Base-by-base conservation (phyloP, 2,113 vertebrate genomes). In the Crocuta crocuta region DNA sequence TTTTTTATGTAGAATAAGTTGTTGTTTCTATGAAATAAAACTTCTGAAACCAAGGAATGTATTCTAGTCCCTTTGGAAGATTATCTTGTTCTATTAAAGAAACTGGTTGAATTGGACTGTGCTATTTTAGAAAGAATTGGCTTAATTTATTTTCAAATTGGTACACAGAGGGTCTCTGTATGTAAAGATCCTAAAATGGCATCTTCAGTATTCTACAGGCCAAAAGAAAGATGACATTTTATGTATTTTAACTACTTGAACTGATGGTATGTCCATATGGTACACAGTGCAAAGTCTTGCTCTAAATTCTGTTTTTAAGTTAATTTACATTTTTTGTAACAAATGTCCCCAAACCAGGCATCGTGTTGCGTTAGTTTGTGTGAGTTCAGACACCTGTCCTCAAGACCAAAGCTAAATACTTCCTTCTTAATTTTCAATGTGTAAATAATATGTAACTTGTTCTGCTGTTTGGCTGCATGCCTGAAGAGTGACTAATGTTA, bases 121-220 rank as follows among this genome's bases (percentile, higher is more conserved):
- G 24, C n/a, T 26, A 39, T 84, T 86, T 89, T 94, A 95, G 88
- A 81, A 96, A 63, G 5, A 45, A 21, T 84, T 84, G 85, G 11
- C 43, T 94, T 89, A 53, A 89, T 82, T 89, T 81, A 23, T 39
- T 96, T 98, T 94, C 68, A 86, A 21, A 91, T 68, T 94, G 89
- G 23, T 70, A 10, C 1, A 74, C 45, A 73, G 63, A 89, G 48
- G 5, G 28, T 86, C 58, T 45, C 39, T 95, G 5, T 78, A n/a
- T 35, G 70, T 10, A 43, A 12, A 73, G 7, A 65, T 68, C 88
- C 63, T 50, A 45, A 93, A 94, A 82, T 92, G 35, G 2, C 61
- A 84, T 80, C 45, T n/a, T 43, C 11, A 43, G 10, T 74, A 24
- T 66, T 74, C 4, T 26, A 31, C 23, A 80, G 9, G 10, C 5